A percentile compares a stretch with the other conserved stretches of the same genome.
Evolutionary conservation across 30 jellyfish, hydroid and myxozoan species (phyloP).

Genomic region (Cassiopea xamachana): DNA sequence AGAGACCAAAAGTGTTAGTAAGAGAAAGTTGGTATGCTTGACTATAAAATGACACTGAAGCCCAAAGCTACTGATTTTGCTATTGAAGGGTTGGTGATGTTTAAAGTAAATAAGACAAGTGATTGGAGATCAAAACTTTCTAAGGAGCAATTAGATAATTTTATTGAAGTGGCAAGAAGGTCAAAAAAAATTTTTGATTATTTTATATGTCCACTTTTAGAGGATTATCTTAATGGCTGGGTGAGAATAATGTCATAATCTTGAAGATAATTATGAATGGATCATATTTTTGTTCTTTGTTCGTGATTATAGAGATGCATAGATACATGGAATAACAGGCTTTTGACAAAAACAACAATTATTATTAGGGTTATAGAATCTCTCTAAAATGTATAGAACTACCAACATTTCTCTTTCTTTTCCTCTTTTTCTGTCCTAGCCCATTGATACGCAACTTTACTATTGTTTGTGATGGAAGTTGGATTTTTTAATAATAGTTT

Average conservation of each 20-base stretch:
- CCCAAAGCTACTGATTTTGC: conserved; percentile 54
- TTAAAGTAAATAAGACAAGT: conserved; percentile 9
- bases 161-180: conserved; percentile 30
- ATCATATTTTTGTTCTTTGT: too few species aligned
- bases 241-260: background rate
- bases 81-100: conserved; percentile 49
- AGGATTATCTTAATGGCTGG: conserved; percentile 6
- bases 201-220: background rate
- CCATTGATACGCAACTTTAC: too few species aligned
- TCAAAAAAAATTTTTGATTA: background rate
- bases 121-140: conserved; percentile 12
- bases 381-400: too few species aligned
- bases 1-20: conserved; percentile 43
- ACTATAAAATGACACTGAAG: background rate
- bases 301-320: too few species aligned
- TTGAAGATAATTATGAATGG: background rate
- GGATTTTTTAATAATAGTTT: too few species aligned
- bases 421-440: too few species aligned
- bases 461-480: too few species aligned
- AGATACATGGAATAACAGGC: too few species aligned
- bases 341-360: too few species aligned
- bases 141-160: background rate
- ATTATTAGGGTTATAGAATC: too few species aligned
- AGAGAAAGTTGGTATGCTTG: conserved; percentile 57
- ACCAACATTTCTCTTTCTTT: too few species aligned